These are phyloP conservation scores for Colaptes auratus DNA, from an alignment of 2,113 vertebrate genomes.

Conservation along the genomic window DNA sequence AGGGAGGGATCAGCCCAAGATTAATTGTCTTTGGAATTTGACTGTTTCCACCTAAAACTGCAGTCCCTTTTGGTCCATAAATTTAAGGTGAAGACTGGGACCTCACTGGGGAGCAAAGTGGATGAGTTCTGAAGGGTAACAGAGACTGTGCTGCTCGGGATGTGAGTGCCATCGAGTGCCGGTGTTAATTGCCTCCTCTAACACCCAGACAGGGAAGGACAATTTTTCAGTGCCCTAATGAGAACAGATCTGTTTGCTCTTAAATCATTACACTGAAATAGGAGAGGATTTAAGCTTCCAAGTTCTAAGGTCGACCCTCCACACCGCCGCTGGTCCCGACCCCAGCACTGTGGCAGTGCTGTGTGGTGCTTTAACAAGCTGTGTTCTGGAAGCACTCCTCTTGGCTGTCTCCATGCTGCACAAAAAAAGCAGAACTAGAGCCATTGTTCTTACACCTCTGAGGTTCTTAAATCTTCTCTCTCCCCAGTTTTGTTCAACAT, in stretches of 20 bases:
- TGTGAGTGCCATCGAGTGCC: neutral
- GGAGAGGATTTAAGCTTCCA: constrained; percentile 18
- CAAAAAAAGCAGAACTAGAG: neutral
- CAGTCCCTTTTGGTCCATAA: neutral
- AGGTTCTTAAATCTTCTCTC: neutral
- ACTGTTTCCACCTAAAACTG: neutral
- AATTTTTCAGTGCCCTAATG: constrained; percentile 35
- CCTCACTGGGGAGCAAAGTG: neutral
- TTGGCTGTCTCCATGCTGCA: neutral
- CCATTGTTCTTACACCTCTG: neutral
- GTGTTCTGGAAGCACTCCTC: neutral
- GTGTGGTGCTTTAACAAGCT: neutral
- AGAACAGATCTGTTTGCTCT: constrained; percentile 29
- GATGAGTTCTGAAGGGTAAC: constrained; percentile 34
- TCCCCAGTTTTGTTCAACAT: too few species aligned
- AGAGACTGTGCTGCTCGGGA: neutral
- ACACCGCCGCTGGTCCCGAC: neutral
- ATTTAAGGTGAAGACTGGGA: constrained; percentile 53
- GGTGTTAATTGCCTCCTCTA: constrained; percentile 35
- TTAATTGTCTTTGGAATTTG: neutral
- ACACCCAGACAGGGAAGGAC: neutral
- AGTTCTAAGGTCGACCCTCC: neutral
- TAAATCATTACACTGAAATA: constrained; percentile 46
- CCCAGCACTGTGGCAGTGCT: neutral
- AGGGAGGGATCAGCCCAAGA: neutral